phyloP scores from a whole-genome alignment of 2,888 invertebrate species.

The Morpho helenor region DNA sequence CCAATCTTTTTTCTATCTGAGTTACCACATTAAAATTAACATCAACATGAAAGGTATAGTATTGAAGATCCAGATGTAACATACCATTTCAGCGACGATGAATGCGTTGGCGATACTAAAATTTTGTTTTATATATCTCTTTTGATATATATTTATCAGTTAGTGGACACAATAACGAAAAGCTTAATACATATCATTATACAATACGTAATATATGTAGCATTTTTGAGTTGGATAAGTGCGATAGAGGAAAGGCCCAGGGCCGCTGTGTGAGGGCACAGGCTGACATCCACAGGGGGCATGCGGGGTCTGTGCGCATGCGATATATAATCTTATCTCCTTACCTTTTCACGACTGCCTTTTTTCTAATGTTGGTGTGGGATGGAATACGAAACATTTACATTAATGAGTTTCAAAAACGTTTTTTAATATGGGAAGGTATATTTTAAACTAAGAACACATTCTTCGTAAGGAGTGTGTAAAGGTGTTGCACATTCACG shows the following conservation, averaged over 20 bases:
- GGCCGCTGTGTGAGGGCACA: conserved; percentile 30
- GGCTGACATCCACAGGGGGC: conserved; percentile 54
- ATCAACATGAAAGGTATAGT: too few species aligned
- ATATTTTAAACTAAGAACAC: too few species aligned
- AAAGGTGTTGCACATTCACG: too few species aligned
- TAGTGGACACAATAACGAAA: conserved; percentile 32
- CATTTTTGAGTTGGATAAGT: conserved; percentile 6
- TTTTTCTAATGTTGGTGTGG: conserved; percentile 85
- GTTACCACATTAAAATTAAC: too few species aligned
- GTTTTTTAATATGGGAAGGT: not conserved
- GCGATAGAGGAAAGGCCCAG: conserved; percentile 58
- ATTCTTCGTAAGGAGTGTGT: too few species aligned
- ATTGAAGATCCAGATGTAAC: not conserved
- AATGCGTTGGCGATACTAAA: conserved; percentile 1
- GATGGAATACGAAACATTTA: conserved; percentile 76
- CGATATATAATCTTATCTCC: conserved; percentile 65
- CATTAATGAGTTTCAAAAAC: conserved; percentile 56
- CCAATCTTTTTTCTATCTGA: too few species aligned
- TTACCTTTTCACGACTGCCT: conserved; percentile 93
- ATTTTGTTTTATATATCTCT: not conserved
- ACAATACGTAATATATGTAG: conserved; percentile 3
- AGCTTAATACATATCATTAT: conserved; percentile 39
- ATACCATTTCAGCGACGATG: not conserved
- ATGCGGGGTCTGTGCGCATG: conserved; percentile 72
- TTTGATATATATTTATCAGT: not conserved